A percentile compares a stretch with the other conserved stretches of the same genome.
Evolutionary conservation across 2,888 invertebrate species (phyloP).

Genomic region (Stenchaetothrips biformis): DNA sequence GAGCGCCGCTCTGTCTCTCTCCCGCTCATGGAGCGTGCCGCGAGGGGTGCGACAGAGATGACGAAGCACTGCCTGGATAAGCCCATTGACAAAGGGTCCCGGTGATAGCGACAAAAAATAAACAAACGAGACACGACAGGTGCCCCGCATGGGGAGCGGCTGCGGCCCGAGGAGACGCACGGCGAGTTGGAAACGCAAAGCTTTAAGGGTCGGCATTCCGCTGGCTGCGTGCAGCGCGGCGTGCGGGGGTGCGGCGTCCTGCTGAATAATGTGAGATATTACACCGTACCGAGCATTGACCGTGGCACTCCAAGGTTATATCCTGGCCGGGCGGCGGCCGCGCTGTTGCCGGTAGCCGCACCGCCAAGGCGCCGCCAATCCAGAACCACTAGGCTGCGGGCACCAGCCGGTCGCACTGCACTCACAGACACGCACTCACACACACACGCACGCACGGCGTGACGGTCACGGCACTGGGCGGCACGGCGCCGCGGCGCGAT

Average conservation of each 20-base stretch:
- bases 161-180: no score
- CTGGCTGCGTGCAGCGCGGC: background rate
- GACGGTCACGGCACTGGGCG: background rate
- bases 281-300: slow-evolving; percentile 7
- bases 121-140: no score
- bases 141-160: no score
- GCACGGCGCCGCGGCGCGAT: background rate
- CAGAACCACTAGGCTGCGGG: background rate
- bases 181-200: no score
- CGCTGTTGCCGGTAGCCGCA: no score
- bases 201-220: background rate
- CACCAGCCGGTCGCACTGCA: background rate
- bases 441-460: background rate
- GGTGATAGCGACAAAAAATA: no score
- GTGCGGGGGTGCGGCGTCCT: background rate
- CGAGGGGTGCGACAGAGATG: no score
- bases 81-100: no score
- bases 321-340: background rate
- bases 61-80: no score
- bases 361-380: background rate
- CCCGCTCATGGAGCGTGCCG: no score
- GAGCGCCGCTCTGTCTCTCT: no score
- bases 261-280: slow-evolving; percentile 20
- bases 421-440: background rate
- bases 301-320: background rate